Conservation (phyloP, 2,113 vertebrate genomes). For the Clarias magur region DNA sequence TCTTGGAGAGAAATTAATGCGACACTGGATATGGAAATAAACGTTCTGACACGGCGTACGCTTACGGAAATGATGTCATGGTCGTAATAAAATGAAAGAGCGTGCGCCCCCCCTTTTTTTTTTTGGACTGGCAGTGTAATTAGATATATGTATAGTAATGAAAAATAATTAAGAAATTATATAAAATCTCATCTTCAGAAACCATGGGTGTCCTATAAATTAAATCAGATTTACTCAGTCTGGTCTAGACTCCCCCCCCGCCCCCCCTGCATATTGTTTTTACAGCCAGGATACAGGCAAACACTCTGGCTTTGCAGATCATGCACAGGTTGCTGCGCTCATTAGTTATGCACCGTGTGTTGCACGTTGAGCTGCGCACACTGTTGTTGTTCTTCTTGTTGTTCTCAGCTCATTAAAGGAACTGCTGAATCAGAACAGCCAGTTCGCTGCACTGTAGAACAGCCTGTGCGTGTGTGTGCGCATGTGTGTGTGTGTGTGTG, state of each 20-base stretch:
- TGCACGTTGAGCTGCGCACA: neutral
- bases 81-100: too few species aligned
- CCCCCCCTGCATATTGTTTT: neutral
- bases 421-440: conserved; percentile 45
- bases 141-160: too few species aligned
- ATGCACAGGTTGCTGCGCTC: neutral
- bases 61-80: too few species aligned
- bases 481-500: conserved; percentile 17
- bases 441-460: conserved; percentile 18
- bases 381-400: conserved; percentile 26
- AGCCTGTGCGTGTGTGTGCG: conserved; percentile 10
- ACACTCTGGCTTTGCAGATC: neutral
- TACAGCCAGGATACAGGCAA: neutral
- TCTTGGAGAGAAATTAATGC: too few species aligned
- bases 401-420: conserved; percentile 37
- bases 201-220: neutral
- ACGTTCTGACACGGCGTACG: too few species aligned
- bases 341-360: neutral
- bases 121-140: too few species aligned
- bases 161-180: too few species aligned
- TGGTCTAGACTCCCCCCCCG: neutral
- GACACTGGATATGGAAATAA: too few species aligned
- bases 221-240: neutral
- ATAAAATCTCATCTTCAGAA: neutral
- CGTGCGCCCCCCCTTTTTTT: too few species aligned